Evolutionary conservation across 2,888 invertebrate species (phyloP).

Genomic region (Drosophila maculinotata): DNA sequence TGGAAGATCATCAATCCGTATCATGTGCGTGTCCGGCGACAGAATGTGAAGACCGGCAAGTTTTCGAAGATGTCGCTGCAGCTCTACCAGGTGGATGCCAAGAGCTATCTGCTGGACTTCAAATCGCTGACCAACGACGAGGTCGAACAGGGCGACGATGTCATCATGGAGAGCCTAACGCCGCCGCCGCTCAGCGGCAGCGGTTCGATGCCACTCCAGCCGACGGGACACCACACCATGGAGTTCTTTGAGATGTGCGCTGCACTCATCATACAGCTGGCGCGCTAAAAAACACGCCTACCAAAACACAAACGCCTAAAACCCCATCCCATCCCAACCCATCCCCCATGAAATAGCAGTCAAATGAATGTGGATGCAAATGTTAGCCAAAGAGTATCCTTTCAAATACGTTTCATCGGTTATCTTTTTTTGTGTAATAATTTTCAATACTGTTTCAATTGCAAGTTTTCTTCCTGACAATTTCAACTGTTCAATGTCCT

Average conservation of each 20-base stretch:
- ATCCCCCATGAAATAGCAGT: conserved; percentile 2
- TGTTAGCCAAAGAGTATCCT: no score
- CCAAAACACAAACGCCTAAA: conserved; percentile 8
- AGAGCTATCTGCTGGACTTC: conserved; percentile 98
- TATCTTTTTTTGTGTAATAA: no score
- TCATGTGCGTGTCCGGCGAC: conserved; percentile 97
- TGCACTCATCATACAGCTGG: conserved; percentile 98
- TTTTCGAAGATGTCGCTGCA: conserved; percentile 99
- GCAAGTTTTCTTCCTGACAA: no score
- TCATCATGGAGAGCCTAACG: conserved; percentile 85
- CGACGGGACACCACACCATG: conserved; percentile 96
- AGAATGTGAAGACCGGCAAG: conserved; percentile 92
- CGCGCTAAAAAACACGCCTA: conserved; percentile 87
- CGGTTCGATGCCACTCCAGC: conserved; percentile 83
- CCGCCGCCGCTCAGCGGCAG: conserved; percentile 81
- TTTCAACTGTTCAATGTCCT: no score
- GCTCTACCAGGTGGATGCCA: conserved; percentile 99
- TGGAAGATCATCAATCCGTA: conserved; percentile 99
- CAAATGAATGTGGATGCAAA: conserved; percentile 9
- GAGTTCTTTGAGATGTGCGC: conserved; percentile 99
- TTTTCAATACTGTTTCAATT: no score
- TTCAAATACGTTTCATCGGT: no score
- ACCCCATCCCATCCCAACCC: neutral
- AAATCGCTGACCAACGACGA: conserved; percentile 95
- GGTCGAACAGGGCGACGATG: conserved; percentile 86